Base-by-base conservation (phyloP, 2,797 vertebrate genomes). In the Tokudaia tokunoshimensis region DNA sequence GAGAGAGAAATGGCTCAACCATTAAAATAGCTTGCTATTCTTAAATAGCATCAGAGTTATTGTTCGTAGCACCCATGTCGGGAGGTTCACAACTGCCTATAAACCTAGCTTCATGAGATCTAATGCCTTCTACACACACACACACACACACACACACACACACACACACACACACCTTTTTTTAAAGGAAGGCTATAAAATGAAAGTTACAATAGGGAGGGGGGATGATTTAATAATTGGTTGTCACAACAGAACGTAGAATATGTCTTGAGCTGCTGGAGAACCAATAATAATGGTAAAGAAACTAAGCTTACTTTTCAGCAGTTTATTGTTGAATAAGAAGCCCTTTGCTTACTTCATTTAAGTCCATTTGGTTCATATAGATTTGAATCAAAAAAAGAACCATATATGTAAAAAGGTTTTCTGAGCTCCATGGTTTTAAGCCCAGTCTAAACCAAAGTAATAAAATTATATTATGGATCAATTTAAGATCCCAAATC, bases 401-500 rank as follows among this genome's bases (percentile, higher is more conserved):
- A 95, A 92, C 81, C 17, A 74, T 47, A 52, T 61, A 82, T 57
- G 1, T 85, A 29, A 79, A 97, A 96, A 41, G 2, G 1, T 80
- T 92, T 92, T 91, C 88, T 91, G 61, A 95, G 20, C 67, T 70
- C 15, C 47, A 4, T 76, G 19, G 44, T 87, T 92, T 0, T 89
- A 90, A 93, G 52, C n/a, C 93, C 84, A 83, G 17, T 72, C 11
- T 91, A 79, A 95, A 78, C 44, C 89, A 83, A 94, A 17, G 2
- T 88, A 90, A 92, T 94, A 79, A 96, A 96, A 89, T 90, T 63
- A 89, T 11, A 78, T 79, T 74, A 93, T 57, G 20, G 65, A 78
- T 78, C 87, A 92, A 94, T 50, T 86, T 24, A 94, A 97, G 72
- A 70, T 34, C 37, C 29, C 52, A 44, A 89, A 41, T 93, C 47